Evolutionary conservation across 2,888 invertebrate genomes (phyloP).

Genomic region (Sphaeridia pumilis): DNA sequence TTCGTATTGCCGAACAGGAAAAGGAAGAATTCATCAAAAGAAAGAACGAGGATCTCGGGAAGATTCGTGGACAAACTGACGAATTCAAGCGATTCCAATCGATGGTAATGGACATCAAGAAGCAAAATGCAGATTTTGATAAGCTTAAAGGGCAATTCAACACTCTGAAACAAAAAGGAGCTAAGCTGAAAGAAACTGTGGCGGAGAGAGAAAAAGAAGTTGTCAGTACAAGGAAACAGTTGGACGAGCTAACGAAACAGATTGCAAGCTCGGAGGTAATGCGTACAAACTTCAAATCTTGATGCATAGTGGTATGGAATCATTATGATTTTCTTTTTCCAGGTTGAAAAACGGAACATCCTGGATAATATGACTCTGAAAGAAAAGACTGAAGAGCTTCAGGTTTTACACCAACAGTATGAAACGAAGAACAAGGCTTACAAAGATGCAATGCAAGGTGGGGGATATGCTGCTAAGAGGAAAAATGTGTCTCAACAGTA

Average conservation of each 20-base stretch:
- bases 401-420: constrained; percentile 38
- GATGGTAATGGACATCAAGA: background rate
- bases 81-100: background rate
- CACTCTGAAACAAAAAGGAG: constrained; percentile 5
- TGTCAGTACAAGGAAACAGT: constrained; percentile 12
- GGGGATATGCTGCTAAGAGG: constrained; percentile 20
- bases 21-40: constrained; percentile 50
- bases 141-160: constrained; percentile 41
- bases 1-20: constrained; percentile 43
- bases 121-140: constrained; percentile 37
- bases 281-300: background rate
- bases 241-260: constrained; percentile 19
- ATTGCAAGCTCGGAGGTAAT: constrained; percentile 21
- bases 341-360: constrained; percentile 55
- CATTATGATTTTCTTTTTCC: constrained; percentile 15
- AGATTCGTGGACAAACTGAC: constrained; percentile 3
- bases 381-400: constrained; percentile 41
- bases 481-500: constrained; percentile 5
- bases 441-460: constrained; percentile 39
- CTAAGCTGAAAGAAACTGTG: constrained; percentile 19
- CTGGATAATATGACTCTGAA: constrained; percentile 58
- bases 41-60: constrained; percentile 12
- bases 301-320: background rate
- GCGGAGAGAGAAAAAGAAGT: constrained; percentile 13
- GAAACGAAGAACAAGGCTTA: constrained; percentile 42